Evolutionary conservation across 2,888 invertebrate genomes (phyloP).

Genomic region (Fragum fragum): DNA sequence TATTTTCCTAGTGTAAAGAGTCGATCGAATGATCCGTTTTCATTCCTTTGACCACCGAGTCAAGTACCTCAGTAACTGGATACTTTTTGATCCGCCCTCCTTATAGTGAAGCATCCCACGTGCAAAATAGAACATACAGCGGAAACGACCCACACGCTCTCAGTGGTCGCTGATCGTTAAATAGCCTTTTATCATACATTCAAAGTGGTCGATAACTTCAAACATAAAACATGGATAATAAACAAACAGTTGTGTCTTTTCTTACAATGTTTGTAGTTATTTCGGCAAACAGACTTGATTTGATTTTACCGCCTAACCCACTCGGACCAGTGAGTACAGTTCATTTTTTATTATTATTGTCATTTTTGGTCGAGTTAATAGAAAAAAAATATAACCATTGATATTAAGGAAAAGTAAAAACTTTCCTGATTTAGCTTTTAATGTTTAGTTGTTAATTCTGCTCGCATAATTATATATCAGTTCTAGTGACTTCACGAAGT

Average conservation of each 20-base stretch:
- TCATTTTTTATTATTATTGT: neutral
- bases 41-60: neutral
- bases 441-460: too few species aligned
- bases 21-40: too few species aligned
- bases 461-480: too few species aligned
- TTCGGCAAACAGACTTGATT: neutral
- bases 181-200: constrained; percentile 1
- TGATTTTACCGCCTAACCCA: constrained; percentile 31
- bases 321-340: constrained; percentile 39
- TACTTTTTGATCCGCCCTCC: constrained; percentile 15
- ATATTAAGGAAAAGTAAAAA: too few species aligned
- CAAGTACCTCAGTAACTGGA: neutral
- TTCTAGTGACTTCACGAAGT: too few species aligned
- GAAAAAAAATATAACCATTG: too few species aligned
- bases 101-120: constrained; percentile 18
- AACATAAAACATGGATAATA: neutral
- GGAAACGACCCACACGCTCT: neutral
- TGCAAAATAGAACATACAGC: constrained; percentile 5
- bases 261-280: constrained; percentile 7
- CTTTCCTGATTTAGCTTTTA: too few species aligned
- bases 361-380: too few species aligned
- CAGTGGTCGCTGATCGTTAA: neutral
- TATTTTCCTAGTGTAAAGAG: too few species aligned
- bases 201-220: constrained; percentile 1
- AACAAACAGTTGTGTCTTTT: constrained; percentile 1